Conservation (phyloP, 1,140 invertebrate species). For the Drosophila auraria region DNA sequence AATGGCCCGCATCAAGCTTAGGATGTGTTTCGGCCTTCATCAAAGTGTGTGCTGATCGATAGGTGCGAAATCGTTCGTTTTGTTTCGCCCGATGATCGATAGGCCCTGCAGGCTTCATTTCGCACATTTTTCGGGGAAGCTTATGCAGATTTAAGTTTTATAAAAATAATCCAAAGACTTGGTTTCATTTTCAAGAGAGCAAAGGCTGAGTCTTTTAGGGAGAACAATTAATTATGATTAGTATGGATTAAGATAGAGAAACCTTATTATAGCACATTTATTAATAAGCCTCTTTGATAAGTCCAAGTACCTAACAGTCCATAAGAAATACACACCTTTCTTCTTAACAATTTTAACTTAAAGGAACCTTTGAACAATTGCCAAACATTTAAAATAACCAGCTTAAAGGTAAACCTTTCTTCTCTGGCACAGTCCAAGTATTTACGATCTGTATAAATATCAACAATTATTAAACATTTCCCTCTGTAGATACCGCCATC, state of each 20-base stretch:
- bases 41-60: slow-evolving; percentile 63
- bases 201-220: not conserved
- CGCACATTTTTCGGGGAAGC: not conserved
- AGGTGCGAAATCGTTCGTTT: slow-evolving; percentile 50
- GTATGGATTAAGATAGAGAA: not conserved
- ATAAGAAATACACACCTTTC: not conserved
- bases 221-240: not conserved
- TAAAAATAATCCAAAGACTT: not conserved
- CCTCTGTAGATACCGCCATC: slow-evolving; percentile 73
- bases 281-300: not conserved
- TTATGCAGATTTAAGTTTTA: slow-evolving; percentile 1
- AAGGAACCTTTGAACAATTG: not conserved
- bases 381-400: not conserved
- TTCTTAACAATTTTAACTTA: slow-evolving; percentile 1
- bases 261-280: not conserved
- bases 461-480: slow-evolving; percentile 45
- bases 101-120: not conserved
- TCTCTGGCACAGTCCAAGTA: slow-evolving; percentile 27
- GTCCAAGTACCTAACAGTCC: not conserved
- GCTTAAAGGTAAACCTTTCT: slow-evolving; percentile 5
- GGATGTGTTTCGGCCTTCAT: slow-evolving; percentile 39
- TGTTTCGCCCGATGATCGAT: slow-evolving; percentile 27
- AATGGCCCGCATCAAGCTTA: slow-evolving; percentile 58
- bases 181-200: not conserved
- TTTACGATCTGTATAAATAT: slow-evolving; percentile 44